Evolutionary conservation across 2,888 invertebrate genomes (phyloP), one percentile per base, ranked within the genome.

Genomic region (Elysia crispata): DNA sequence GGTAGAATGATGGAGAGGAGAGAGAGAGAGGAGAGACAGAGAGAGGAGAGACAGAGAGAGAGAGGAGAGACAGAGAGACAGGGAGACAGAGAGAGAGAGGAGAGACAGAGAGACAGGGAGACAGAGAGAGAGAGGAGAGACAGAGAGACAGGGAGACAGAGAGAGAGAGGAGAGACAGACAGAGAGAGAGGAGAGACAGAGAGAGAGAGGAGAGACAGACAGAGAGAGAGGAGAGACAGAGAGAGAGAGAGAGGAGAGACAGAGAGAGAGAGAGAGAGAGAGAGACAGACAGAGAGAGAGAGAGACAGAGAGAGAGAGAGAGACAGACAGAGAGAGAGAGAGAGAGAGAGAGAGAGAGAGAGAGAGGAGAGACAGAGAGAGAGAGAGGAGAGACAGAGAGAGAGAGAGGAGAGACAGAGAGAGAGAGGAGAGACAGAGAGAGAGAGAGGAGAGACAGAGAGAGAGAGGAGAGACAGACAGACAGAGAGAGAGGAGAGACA

Each of bases 321-420:
- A 70, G 70, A 33, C 20, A 70, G 33, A 70, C n/a, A 70, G 33
- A 33, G 33, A 41, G 41, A 41, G 41, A 41, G 41, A 41, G 41
- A 41, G 41, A 41, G 41, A 41, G 41, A 41, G 41, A 41, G 41
- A 41, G 41, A 41, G 41, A 41, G 41, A 41, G 41, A 41, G 41
- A 41, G 41, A 41, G 41, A 41, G 41, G 41, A 41, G 41, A 41
- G 41, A 41, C 5, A 41, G 41, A 41, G 41, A 41, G 41, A 41
- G 11, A 41, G 41, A 41, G 11, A 41, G 41, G 11, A 41, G 11
- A 11, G 3, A 41, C 3, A 41, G 11, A 6, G 11, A 6, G 11
- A 6, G 41, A 41, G 3, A 11, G 11, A 41, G 3, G 5, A 11
- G 41, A 11, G 41, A 41, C 11, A 6, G 41, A 41, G 3, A 41